Evolutionary conservation across 2,888 invertebrate species (phyloP), one percentile per base, ranked within the genome.

Genomic region (Cephonodes hylas): DNA sequence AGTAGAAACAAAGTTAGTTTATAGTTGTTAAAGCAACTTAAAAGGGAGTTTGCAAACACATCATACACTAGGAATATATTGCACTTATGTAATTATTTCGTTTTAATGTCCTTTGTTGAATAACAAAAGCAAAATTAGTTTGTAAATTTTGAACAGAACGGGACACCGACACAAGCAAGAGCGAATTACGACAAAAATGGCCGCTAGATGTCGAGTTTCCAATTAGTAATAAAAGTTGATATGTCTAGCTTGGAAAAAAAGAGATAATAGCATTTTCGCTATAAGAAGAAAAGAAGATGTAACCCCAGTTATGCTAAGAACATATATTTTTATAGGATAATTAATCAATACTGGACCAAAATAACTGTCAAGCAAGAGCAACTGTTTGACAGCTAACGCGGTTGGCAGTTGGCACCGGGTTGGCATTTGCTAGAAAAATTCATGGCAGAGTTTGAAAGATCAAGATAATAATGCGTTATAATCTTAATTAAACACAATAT

Each of bases 201-300:
- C 63, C 44, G 53, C 53, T 20, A 18, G 10, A 31, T 25, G 31
- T 31, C 53, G 18, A 53, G 31, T 27, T 31, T 27, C 8, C 27
- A 53, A 20, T 20, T 44, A 53, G 6, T 25, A 53, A 8, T 5
- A 53, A 31, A 27, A 31, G 53, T 18, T 53, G 15, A 0, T 70
- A 53, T 31, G 3, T 18, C 18, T 0, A 53, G 31, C 53, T 18
- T 53, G 1, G 27, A 15, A 31, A n/a, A 27, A 53, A 53, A 53
- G 31, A 27, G 31, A 15, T 18, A 18, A 10, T 10, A 53, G 18
- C n/a, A 53, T 18, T 53, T 31, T 13, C n/a, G n/a, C n/a, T 8
- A 31, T 8, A 31, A 0, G 4, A 31, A 31, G 18, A 15, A 1
- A 7, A 3, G 3, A 18, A 18, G 10, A 27, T 3, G 1, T 13